These are phyloP conservation scores for Matsumurasca onukii DNA, from an alignment of 1,140 invertebrate genomes.

Conservation along the genomic window DNA sequence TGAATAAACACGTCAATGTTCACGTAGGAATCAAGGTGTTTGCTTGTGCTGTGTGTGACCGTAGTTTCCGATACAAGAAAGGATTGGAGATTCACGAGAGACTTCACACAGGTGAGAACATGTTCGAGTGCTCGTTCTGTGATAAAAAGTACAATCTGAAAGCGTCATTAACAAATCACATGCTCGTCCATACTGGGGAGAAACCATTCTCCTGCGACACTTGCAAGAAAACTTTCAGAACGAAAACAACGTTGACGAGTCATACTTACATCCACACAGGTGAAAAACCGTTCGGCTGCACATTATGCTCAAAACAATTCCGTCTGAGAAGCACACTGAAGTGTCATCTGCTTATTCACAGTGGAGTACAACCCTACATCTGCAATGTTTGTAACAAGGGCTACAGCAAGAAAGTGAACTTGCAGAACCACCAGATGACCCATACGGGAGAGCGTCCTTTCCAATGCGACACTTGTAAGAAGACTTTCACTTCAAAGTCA, in stretches of 20 bases:
- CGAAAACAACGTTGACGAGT: conserved; percentile 88
- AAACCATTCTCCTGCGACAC: conserved; percentile 90
- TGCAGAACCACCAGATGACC: conserved; percentile 83
- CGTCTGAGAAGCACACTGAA: conserved; percentile 28
- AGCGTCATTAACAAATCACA: conserved; percentile 91
- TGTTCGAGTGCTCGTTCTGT: conserved; percentile 90
- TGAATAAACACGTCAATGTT: conserved; percentile 17
- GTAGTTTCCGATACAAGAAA: conserved; percentile 91
- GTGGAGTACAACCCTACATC: conserved; percentile 96
- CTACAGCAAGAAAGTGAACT: conserved; percentile 97
- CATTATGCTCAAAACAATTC: conserved; percentile 61
- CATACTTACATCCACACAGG: conserved; percentile 95
- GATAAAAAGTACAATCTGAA: conserved; percentile 93
- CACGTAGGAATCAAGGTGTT: conserved; percentile 62
- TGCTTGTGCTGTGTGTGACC: conserved; percentile 81
- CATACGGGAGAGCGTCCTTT: conserved; percentile 52
- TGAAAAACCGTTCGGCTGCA: conserved; percentile 90
- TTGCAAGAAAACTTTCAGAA: conserved; percentile 89
- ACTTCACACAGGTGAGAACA: conserved; percentile 87
- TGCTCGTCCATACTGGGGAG: conserved; percentile 89
- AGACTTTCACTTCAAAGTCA: conserved; percentile 12
- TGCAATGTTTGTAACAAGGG: conserved; percentile 96
- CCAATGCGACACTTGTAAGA: conserved; percentile 47
- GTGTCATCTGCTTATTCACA: conserved; percentile 35
- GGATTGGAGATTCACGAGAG: conserved; percentile 94